A percentile compares a stretch with the other conserved stretches of the same genome.
phyloP scores from a whole-genome alignment of 2,888 invertebrate species.

The Eucera pruinosa region DNA sequence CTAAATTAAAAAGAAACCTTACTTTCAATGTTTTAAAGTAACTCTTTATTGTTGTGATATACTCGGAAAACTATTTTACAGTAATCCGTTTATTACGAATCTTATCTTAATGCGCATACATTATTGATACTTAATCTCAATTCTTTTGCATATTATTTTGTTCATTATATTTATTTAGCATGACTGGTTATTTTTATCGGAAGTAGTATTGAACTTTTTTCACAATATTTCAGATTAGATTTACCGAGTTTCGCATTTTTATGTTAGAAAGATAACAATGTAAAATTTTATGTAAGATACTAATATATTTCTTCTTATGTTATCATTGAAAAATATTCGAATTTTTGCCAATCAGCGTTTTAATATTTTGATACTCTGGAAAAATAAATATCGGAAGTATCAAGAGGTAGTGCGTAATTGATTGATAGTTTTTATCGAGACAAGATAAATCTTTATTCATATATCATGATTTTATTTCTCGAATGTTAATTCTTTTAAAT shows the following conservation, averaged over 20 bases:
- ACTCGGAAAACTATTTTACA: neutral
- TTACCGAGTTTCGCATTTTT: neutral
- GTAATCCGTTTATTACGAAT: conserved; percentile 8
- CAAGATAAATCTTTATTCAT: neutral
- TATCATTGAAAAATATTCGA: neutral
- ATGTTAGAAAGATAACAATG: too few relatives aligned
- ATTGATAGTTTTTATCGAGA: conserved; percentile 27
- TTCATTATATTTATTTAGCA: conserved; percentile 2
- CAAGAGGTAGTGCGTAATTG: neutral
- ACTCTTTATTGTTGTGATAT: neutral
- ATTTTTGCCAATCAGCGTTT: neutral
- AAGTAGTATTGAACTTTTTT: conserved; percentile 16
- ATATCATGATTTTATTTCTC: neutral
- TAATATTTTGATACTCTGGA: neutral
- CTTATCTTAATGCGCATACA: conserved; percentile 22
- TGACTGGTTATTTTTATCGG: conserved; percentile 27
- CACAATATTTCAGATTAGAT: conserved; percentile 2
- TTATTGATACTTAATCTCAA: conserved; percentile 16
- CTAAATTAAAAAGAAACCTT: conserved; percentile 29
- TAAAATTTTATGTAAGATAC: neutral
- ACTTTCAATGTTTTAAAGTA: neutral
- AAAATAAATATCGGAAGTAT: neutral
- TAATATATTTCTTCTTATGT: too few relatives aligned
- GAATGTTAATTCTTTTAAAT: neutral
- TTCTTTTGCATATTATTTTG: conserved; percentile 5